Base-by-base conservation (phyloP, 2,113 vertebrate genomes). In the Atlantisia rogersi region DNA sequence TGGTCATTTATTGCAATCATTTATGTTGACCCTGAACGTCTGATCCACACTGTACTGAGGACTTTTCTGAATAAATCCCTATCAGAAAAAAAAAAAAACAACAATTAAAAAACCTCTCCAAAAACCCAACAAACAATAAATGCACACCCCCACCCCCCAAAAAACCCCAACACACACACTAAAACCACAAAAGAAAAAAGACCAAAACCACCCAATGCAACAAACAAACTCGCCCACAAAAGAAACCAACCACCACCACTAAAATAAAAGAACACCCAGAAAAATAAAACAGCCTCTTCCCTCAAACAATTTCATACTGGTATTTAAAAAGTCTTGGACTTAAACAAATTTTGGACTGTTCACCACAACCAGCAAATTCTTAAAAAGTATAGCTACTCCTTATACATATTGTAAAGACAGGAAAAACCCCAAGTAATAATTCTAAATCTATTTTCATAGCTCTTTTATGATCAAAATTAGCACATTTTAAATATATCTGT, bases 11-110 rank as follows among this genome's bases (percentile, higher is more conserved):
- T 37, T 68, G 6, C 19, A 9, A 29, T 55, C 13, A 59, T 75
- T 67, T 75, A 44, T 48, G 74, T 62, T 82, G 16, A 80, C 22
- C 53, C 0, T 1, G 0, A 50, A 42, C 2, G 0, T 79, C 18
- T 88, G 37, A 55, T 44, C 28, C 12, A n/a, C 46, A 50, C 0
- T 6, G 3, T 25, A 46, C 6, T 64, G 31, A 48, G 7, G 9
- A 44, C 14, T 75, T 62, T 14, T 40, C 37, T 31, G 37, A 85
- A 79, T 39, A 46, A 79, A 64, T 5, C 40, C 17, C 2, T 24
- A 35, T 4, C 37, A 15, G 50, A 22, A 50, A 53, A 53, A 86
- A 60, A 2, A 69, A 32, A 86, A 88, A 46, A 3, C 0, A 44
- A 15, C 37, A 18, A 42, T 7, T 78, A 63, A 12, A 46, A n/a